Evolutionary conservation across 2,888 invertebrate genomes (phyloP), one percentile per base, ranked within the genome.

Genomic region (Mimachlamys varia): DNA sequence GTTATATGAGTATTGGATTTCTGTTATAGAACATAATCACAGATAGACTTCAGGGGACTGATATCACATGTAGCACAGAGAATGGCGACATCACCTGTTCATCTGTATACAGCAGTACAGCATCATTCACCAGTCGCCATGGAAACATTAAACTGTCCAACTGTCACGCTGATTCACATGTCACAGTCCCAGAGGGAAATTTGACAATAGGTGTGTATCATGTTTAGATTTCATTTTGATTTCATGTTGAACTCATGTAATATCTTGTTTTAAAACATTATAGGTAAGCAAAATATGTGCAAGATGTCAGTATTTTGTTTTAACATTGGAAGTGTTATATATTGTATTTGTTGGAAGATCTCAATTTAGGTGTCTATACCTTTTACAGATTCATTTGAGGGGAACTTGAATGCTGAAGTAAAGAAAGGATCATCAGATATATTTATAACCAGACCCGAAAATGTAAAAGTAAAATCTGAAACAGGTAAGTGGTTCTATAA

Each of bases 21-120:
- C 12, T 27, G 2, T 76, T 76, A 33, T 33, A 76, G 76, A 76
- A 33, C 76, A 76, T 76, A 27, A 5, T 76, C 13, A 76, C 76
- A 76, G 76, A 33, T 33, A 76, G 76, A 76, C 76, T 76, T 76
- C 76, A 76, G 76, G 76, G 76, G 27, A 76, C 76, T 12, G 33
- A 76, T 4, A 76, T 76, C 33, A 76, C 33, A 12, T 76, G 76
- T 27, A 33, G 12, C 19, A 33, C 76, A 76, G 76, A 76, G 7
- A 76, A 76, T 12, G 76, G 76, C 17, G 33, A 33, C 33, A 76
- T 76, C 76, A 76, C 76, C 27, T 76, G 76, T 15, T 76, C 76
- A 10, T 76, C 76, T 33, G 76, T 76, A 1, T 76, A 76, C 76
- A 27, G 33, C 13, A 76, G 76, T 76, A 76, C 12, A 33, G 76